Conservation (phyloP, 2,113 vertebrate genomes). For the Colaptes auratus region DNA sequence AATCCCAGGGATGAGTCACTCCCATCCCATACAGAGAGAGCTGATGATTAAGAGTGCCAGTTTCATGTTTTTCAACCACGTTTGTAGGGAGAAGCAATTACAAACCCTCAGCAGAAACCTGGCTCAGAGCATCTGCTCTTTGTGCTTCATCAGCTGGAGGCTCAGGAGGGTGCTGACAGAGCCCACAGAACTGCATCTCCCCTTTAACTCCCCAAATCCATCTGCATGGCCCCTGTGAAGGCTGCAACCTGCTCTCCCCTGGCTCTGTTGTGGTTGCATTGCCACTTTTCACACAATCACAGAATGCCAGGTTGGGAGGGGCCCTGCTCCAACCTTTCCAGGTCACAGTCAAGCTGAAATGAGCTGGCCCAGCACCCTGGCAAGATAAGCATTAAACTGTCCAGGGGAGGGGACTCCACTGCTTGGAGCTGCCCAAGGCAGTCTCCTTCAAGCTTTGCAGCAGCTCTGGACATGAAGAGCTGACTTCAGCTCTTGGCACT, state of each 20-base stretch:
- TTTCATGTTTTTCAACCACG: background rate
- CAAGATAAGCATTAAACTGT: too few species aligned
- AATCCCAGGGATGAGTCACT: background rate
- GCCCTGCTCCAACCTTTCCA: too few species aligned
- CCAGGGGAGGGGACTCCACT: too few species aligned
- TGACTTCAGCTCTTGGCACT: background rate
- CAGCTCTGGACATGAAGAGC: background rate
- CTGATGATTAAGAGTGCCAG: background rate
- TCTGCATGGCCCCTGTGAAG: background rate
- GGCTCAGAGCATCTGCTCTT: conserved; percentile 12
- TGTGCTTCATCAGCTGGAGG: background rate
- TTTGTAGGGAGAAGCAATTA: conserved; percentile 12
- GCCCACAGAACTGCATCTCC: background rate
- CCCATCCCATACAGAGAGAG: background rate
- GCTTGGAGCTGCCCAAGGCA: background rate
- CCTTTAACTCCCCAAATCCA: background rate
- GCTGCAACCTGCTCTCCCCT: background rate
- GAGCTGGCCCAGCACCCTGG: too few species aligned
- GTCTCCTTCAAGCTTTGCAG: background rate
- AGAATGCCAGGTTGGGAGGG: too few species aligned
- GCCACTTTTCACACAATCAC: too few species aligned
- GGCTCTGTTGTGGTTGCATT: background rate
- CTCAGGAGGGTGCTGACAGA: background rate
- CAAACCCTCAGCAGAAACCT: background rate
- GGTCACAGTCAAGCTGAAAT: too few species aligned